phyloP scores from a whole-genome alignment of 2,113 vertebrate species.

The Ammodytes dubius region DNA sequence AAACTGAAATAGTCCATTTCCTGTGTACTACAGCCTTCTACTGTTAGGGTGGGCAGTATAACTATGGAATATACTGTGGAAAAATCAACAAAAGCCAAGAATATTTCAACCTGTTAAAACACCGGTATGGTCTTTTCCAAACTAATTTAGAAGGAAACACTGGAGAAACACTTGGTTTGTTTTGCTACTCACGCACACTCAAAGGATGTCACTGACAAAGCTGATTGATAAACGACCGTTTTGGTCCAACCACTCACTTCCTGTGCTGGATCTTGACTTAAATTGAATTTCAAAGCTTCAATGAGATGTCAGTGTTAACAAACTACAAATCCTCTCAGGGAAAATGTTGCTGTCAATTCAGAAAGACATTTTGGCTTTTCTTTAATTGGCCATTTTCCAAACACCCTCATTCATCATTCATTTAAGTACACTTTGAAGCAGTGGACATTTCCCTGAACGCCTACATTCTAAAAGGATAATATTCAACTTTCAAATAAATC shows the following conservation, averaged over 20 bases:
- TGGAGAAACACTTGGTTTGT: constrained; percentile 46
- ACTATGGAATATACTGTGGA: no score
- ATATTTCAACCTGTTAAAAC: constrained; percentile 1
- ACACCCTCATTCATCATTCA: constrained; percentile 71
- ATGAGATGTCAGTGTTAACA: constrained; percentile 77
- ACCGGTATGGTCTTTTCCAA: constrained; percentile 23
- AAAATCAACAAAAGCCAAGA: no score
- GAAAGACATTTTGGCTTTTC: constrained; percentile 62
- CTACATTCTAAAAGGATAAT: constrained; percentile 15
- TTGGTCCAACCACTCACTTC: constrained; percentile 72
- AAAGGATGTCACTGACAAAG: constrained; percentile 71
- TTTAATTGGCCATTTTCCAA: constrained; percentile 60
- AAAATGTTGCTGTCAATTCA: constrained; percentile 76
- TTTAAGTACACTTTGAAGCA: constrained; percentile 57
- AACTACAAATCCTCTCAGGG: constrained; percentile 56
- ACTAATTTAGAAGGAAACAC: constrained; percentile 18
- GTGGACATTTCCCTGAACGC: neutral
- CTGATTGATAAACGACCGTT: constrained; percentile 77
- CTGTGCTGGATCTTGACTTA: constrained; percentile 73
- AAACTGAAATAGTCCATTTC: neutral
- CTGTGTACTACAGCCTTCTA: neutral
- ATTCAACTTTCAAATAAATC: constrained; percentile 1
- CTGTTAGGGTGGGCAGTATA: neutral
- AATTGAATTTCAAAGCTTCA: constrained; percentile 79
- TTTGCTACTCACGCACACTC: constrained; percentile 48